Evolutionary conservation across 92 coral and sea anemone genomes (phyloP), one percentile per base, ranked within the genome.

Genomic region (Phenganax subtilis): DNA sequence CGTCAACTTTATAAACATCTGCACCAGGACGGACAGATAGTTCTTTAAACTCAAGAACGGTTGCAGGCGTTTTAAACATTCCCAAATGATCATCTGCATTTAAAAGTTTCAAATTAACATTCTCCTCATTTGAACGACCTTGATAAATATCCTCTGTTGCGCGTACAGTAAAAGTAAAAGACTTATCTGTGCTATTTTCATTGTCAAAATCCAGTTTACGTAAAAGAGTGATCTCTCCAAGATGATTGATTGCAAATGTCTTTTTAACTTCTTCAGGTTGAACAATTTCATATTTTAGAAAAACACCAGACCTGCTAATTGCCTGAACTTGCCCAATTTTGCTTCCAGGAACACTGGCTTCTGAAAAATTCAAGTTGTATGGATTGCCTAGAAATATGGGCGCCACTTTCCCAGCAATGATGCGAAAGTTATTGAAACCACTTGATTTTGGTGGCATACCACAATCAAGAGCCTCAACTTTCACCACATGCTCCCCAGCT

Each of bases 191-290:
- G 9, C 51, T 60, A 52, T 64, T 53, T 9, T 57, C 83, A 10
- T 75, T 75, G 57, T 96, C 99, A 55, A 71, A 96, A 80, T 96
- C 99, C 10, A 96, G 74, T 10, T 82, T 64, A 44, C 80, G 80
- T 16, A 86, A 74, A 58, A 96, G 76, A 12, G 86, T 78, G 6
- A 96, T 81, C 5, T 85, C 88, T 51, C 93, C 97, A 27, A 92
- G 90, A 14, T 88, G 87, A 30, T 84, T 89, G 14, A 96, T 84
- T 37, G 85, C 88, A 76, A 96, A 96, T 60, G 83, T 80, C 7
- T 72, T 79, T 52, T 81, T 81, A 11, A 74, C 71, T 29, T 74
- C 67, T 16, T 74, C 77, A 29, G 81, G 47, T 37, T 37, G 25
- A 20, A 20, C 25, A 20, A 20, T 20, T 20, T 20, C 25, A 20